These are phyloP conservation scores for Agapornis roseicollis DNA, from an alignment of 2,113 vertebrate genomes.

Conservation along the genomic window DNA sequence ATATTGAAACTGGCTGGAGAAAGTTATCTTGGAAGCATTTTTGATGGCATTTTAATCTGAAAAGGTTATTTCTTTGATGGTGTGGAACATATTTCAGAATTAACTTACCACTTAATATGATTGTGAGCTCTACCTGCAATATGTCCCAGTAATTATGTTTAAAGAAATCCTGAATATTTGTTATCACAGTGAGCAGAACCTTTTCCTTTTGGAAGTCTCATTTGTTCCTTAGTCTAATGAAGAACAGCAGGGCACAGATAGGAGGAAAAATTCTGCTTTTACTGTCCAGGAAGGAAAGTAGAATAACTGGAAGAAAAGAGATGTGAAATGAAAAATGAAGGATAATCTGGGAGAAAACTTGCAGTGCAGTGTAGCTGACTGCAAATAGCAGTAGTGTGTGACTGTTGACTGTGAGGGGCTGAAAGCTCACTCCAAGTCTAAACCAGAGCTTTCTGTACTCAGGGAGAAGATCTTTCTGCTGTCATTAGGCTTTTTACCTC, in stretches of 20 bases:
- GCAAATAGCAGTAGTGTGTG: fast-evolving
- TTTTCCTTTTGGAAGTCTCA: neutral
- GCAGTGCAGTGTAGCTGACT: neutral
- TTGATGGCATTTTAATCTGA: neutral
- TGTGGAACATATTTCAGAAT: neutral
- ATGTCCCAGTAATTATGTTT: neutral
- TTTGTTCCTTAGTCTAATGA: neutral
- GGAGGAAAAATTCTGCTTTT: neutral
- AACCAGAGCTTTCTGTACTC: neutral
- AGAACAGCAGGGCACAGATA: neutral
- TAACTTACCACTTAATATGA: neutral
- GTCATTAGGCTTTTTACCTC: neutral
- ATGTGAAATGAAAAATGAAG: neutral
- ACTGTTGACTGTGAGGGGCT: neutral
- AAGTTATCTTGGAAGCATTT: neutral
- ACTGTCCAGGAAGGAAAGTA: neutral
- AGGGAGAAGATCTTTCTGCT: neutral
- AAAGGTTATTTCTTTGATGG: neutral
- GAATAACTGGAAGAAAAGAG: neutral
- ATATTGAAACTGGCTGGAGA: neutral
- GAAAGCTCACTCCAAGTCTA: neutral
- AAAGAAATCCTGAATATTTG: neutral
- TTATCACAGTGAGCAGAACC: neutral
- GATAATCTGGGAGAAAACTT: neutral
- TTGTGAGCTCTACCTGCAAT: neutral